phyloP scores from a whole-genome alignment of 2,113 vertebrate species.

The Deroptyus accipitrinus region DNA sequence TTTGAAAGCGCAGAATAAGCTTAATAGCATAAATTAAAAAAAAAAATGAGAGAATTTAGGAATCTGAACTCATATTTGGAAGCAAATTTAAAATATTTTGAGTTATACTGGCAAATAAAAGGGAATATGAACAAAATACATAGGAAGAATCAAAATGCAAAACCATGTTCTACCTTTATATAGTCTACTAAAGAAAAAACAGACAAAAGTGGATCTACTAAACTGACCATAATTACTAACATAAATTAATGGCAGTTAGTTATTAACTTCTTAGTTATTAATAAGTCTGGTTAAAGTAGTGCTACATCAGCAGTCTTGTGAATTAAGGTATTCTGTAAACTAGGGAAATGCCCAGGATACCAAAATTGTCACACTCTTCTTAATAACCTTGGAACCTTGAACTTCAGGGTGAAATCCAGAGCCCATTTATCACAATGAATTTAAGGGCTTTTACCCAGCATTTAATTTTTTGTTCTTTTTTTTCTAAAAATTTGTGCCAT shows the following conservation, averaged over 20 bases:
- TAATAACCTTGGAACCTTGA: neutral
- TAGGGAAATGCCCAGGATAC: neutral
- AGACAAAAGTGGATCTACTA: neutral
- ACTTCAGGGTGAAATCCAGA: neutral
- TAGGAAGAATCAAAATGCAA: neutral
- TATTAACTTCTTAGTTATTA: neutral
- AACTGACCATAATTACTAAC: neutral
- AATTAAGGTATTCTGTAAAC: neutral
- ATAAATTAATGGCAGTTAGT: neutral
- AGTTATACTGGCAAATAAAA: neutral
- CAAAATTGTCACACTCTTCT: neutral
- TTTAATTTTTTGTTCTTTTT: neutral
- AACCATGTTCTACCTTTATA: neutral
- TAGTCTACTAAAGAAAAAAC: neutral
- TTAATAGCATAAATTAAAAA: neutral
- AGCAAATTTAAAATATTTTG: neutral
- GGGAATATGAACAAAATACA: neutral
- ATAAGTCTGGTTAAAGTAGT: neutral
- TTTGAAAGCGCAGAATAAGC: neutral
- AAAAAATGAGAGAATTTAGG: neutral
- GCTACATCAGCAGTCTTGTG: neutral
- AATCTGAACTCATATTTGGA: neutral
- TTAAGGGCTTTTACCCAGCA: neutral
- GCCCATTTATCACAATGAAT: neutral
- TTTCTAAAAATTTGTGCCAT: neutral